These are phyloP conservation scores for Ennomos quercinarius DNA, from an alignment of 2,888 invertebrate genomes.

Conservation along the genomic window DNA sequence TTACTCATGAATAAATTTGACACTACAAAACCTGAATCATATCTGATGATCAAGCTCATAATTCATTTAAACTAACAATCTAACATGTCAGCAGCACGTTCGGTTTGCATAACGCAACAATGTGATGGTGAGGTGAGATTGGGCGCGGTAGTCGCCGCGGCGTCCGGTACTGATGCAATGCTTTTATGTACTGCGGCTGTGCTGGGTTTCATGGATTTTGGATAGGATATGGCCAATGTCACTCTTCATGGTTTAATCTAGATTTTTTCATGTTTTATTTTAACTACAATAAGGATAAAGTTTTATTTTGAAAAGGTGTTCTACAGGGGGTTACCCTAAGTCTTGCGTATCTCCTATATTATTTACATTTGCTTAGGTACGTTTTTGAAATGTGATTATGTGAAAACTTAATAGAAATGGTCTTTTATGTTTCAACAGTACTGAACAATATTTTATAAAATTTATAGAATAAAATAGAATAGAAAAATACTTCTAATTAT, in stretches of 20 bases:
- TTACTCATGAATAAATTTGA: conserved; percentile 29
- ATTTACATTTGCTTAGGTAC: too few species aligned
- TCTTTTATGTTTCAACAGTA: too few species aligned
- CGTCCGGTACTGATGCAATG: conserved; percentile 68
- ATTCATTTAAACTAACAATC: conserved; percentile 56
- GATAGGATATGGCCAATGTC: conserved; percentile 58
- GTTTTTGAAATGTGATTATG: too few species aligned
- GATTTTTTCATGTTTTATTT: conserved; percentile 5
- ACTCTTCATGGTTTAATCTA: conserved; percentile 11
- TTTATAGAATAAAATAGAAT: too few species aligned
- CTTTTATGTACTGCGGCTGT: conserved; percentile 46
- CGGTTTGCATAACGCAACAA: conserved; percentile 62
- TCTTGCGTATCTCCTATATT: too few species aligned
- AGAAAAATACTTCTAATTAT: too few species aligned
- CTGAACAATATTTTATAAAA: too few species aligned
- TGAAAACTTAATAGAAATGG: too few species aligned
- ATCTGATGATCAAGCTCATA: conserved; percentile 44
- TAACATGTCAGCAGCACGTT: conserved; percentile 49
- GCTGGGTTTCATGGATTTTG: conserved; percentile 30
- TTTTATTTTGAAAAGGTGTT: conserved; percentile 7
- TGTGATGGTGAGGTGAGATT: conserved; percentile 62
- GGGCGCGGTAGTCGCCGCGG: conserved; percentile 51
- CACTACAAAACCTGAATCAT: conserved; percentile 34
- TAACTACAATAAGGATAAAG: not conserved
- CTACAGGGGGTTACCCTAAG: conserved; percentile 16